phyloP scores from a whole-genome alignment of 2,888 invertebrate genomes.

The Rhagophthalmus giganteus region DNA sequence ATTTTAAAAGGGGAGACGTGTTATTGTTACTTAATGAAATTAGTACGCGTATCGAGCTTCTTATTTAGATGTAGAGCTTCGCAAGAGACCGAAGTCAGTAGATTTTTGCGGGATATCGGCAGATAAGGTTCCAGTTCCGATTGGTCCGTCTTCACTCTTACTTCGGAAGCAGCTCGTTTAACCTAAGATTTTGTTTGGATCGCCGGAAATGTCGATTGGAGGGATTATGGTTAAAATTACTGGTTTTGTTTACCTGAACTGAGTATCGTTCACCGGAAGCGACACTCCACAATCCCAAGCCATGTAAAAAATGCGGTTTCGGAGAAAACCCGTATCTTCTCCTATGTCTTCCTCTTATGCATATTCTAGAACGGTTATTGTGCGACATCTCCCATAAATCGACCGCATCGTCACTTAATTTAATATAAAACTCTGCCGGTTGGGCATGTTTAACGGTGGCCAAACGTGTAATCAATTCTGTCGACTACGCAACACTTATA shows the following conservation, averaged over 20 bases:
- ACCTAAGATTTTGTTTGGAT: too few relatives aligned
- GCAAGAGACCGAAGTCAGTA: constrained; percentile 56
- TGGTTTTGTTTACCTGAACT: constrained; percentile 46
- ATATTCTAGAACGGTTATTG: constrained; percentile 25
- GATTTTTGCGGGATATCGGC: constrained; percentile 55
- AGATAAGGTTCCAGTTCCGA: constrained; percentile 53
- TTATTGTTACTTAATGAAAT: constrained; percentile 42
- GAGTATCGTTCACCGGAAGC: constrained; percentile 55
- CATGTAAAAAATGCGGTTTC: constrained; percentile 57
- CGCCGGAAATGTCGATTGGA: not conserved
- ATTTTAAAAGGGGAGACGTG: too few relatives aligned
- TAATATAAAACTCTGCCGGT: too few relatives aligned
- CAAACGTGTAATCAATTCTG: constrained; percentile 4
- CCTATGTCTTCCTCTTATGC: constrained; percentile 43
- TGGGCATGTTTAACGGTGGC: too few relatives aligned
- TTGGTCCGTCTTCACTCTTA: constrained; percentile 51
- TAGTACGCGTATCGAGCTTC: constrained; percentile 32
- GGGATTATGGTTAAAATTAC: not conserved
- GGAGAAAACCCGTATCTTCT: constrained; percentile 56
- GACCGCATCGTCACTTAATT: constrained; percentile 41
- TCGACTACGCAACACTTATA: not conserved
- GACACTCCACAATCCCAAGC: constrained; percentile 58
- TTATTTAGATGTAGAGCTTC: constrained; percentile 47
- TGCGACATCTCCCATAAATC: constrained; percentile 46
- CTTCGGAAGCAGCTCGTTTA: constrained; percentile 55